Percentiles rank a stretch among this genome's conserved stretches.
These are phyloP conservation scores for Copidosoma aretas DNA, from an alignment of 2,888 invertebrate species.

Conservation along the genomic window DNA sequence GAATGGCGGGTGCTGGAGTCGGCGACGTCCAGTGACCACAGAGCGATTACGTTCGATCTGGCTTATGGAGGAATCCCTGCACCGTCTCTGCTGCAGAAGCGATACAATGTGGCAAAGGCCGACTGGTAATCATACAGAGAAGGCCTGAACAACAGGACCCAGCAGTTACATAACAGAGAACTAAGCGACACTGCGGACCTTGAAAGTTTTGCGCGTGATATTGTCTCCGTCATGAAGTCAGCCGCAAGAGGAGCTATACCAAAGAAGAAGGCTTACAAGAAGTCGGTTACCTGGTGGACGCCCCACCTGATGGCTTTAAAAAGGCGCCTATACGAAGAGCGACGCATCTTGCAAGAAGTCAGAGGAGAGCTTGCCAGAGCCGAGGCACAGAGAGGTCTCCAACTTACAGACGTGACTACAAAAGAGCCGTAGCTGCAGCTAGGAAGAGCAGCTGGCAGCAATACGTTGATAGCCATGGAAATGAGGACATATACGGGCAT, in stretches of 20 bases:
- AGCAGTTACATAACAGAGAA: too few species aligned
- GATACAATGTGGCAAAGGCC: too few species aligned
- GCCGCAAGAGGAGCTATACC: background rate
- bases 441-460: background rate
- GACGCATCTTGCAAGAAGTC: background rate
- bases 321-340: background rate
- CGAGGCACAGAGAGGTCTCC: background rate
- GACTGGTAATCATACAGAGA: too few species aligned
- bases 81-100: too few species aligned
- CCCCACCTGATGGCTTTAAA: slow-evolving; percentile 1
- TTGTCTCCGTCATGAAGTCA: too few species aligned
- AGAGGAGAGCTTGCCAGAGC: background rate
- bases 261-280: background rate
- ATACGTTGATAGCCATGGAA: background rate
- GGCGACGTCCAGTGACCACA: background rate
- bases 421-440: background rate
- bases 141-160: too few species aligned
- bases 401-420: background rate
- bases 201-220: too few species aligned
- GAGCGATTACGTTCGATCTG: background rate
- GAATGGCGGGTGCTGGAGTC: background rate
- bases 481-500: background rate
- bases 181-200: too few species aligned
- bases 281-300: slow-evolving; percentile 25
- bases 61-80: background rate